Conservation (phyloP, 35 echinoderm and acorn worm species). For the Eucidaris tribuloides region DNA sequence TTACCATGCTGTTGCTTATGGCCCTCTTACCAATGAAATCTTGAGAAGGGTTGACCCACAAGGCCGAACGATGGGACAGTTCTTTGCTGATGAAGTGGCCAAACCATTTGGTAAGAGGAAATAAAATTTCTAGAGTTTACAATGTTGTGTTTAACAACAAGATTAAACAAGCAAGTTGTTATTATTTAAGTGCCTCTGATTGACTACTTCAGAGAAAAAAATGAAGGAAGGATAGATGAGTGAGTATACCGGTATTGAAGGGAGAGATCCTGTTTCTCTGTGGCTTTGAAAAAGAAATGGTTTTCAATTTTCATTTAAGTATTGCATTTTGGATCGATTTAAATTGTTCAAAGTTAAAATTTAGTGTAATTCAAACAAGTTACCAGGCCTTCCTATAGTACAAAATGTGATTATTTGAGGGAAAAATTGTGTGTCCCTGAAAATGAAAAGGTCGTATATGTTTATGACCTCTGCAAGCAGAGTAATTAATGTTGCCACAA, state of each 20-base stretch:
- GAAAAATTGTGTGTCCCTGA: no score
- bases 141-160: no score
- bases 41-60: constrained; percentile 72
- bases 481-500: no score
- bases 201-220: neutral
- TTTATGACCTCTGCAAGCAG: no score
- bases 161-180: neutral
- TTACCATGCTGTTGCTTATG: constrained; percentile 72
- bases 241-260: neutral
- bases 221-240: neutral
- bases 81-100: constrained; percentile 89
- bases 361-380: no score
- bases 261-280: neutral
- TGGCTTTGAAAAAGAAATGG: neutral
- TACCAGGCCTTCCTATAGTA: no score
- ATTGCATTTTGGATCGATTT: no score
- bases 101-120: constrained; percentile 73
- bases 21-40: constrained; percentile 52
- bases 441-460: no score
- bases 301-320: neutral
- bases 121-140: neutral
- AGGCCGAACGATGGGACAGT: constrained; percentile 68
- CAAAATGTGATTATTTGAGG: no score
- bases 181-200: neutral
- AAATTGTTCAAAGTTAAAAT: no score